These are phyloP conservation scores for Rana temporaria DNA, from an alignment of 2,113 vertebrate species.

Conservation along the genomic window DNA sequence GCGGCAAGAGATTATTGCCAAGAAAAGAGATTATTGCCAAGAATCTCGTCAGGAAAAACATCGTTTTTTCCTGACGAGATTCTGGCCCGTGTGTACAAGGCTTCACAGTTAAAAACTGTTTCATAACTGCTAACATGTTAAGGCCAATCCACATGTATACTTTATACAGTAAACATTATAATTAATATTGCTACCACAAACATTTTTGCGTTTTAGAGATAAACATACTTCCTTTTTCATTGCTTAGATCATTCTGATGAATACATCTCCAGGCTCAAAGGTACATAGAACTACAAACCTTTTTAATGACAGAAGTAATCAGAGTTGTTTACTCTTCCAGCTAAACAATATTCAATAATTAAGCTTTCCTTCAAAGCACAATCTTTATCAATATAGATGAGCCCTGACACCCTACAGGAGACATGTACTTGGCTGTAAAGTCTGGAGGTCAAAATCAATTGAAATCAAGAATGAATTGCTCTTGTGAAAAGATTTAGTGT, in stretches of 20 bases:
- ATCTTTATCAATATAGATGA: constrained; percentile 60
- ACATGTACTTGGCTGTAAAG: constrained; percentile 58
- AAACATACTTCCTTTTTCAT: not conserved
- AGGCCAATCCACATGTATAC: no score
- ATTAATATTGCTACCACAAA: no score
- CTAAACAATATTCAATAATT: constrained; percentile 60
- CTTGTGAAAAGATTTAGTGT: not conserved
- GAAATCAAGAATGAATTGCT: constrained; percentile 52
- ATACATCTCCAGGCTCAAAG: constrained; percentile 23
- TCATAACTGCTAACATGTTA: no score
- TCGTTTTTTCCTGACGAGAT: no score
- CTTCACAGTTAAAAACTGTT: no score
- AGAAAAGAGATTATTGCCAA: no score
- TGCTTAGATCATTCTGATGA: not conserved
- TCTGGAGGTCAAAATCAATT: constrained; percentile 60
- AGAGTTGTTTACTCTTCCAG: constrained; percentile 61
- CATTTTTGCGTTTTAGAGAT: not conserved
- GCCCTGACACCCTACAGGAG: constrained; percentile 50
- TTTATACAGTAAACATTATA: no score
- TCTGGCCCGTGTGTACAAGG: no score
- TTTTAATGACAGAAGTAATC: constrained; percentile 60
- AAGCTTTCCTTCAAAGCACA: constrained; percentile 60
- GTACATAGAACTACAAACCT: constrained; percentile 59
- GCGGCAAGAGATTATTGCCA: no score
- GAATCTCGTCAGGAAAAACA: no score